Conservation (phyloP, 2,113 vertebrate genomes). For the Theristicus caerulescens region DNA sequence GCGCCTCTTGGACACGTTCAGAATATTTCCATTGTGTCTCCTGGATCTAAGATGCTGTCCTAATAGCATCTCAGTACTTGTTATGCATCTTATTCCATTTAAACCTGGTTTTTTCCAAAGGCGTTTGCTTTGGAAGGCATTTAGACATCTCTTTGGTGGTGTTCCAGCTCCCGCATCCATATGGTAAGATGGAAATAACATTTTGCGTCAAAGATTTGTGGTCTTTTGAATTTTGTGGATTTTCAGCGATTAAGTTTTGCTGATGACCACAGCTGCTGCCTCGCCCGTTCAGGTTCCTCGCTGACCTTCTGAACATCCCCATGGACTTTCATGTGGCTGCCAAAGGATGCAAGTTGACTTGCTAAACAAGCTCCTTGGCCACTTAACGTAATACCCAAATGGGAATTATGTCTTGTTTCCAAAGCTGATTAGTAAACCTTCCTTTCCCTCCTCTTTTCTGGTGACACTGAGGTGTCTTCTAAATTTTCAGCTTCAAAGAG, state of each 20-base stretch:
- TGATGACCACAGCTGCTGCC: background rate
- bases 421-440: background rate
- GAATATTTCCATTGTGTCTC: background rate
- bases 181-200: constrained; percentile 54
- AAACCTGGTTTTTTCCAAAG: constrained; percentile 48
- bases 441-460: background rate
- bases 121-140: constrained; percentile 46
- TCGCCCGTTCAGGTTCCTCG: accelerated
- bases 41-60: background rate
- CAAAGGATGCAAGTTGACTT: background rate
- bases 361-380: background rate
- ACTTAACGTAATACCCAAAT: background rate
- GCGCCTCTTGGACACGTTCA: background rate
- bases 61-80: background rate
- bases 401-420: background rate
- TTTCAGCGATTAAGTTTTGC: background rate
- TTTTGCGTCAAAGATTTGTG: constrained; percentile 18
- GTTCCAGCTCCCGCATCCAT: constrained; percentile 54
- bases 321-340: background rate
- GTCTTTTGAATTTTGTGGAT: background rate
- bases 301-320: background rate
- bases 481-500: background rate
- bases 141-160: constrained; percentile 56
- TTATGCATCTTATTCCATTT: constrained; percentile 13
- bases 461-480: background rate